A percentile compares a stretch with the other conserved stretches of the same genome.
Evolutionary conservation across 2,888 invertebrate species (phyloP).

Genomic region (Tupiocoris notatus): DNA sequence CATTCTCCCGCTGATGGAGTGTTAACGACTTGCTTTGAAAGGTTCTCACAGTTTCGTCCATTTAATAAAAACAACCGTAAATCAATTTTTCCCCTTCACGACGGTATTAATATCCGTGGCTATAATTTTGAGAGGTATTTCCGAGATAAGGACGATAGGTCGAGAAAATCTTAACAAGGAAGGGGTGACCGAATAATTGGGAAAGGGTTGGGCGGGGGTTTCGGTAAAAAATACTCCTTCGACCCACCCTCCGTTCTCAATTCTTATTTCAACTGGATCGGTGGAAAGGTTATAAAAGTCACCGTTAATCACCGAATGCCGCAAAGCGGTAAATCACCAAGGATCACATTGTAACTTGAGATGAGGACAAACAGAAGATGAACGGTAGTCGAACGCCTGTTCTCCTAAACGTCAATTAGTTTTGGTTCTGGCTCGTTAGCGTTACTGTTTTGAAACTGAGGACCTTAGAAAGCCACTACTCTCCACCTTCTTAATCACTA

Average conservation of each 20-base stretch:
- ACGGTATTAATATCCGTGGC: not conserved
- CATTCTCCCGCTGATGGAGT: too few relatives aligned
- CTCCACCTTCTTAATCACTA: not conserved
- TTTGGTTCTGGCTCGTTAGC: constrained; percentile 6
- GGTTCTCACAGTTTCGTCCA: not conserved
- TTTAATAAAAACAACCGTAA: too few relatives aligned
- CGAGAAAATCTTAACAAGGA: not conserved
- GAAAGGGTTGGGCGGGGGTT: not conserved
- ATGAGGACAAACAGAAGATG: constrained; percentile 38
- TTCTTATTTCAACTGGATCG: not conserved
- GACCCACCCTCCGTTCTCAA: not conserved
- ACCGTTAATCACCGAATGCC: not conserved
- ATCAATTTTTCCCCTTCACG: not conserved
- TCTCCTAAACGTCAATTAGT: constrained; percentile 33
- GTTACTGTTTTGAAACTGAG: too few relatives aligned
- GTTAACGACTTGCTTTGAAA: not conserved
- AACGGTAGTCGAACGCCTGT: constrained; percentile 1
- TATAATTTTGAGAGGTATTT: too few relatives aligned
- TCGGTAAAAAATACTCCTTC: not conserved
- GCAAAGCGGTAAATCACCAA: not conserved
- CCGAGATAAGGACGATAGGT: not conserved
- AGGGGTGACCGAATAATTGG: not conserved
- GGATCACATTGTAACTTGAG: constrained; percentile 31
- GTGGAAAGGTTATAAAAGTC: not conserved
- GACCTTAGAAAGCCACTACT: not conserved